Base-by-base conservation (phyloP, 2,888 invertebrate species). In the Caenorhabditis uteleia region DNA sequence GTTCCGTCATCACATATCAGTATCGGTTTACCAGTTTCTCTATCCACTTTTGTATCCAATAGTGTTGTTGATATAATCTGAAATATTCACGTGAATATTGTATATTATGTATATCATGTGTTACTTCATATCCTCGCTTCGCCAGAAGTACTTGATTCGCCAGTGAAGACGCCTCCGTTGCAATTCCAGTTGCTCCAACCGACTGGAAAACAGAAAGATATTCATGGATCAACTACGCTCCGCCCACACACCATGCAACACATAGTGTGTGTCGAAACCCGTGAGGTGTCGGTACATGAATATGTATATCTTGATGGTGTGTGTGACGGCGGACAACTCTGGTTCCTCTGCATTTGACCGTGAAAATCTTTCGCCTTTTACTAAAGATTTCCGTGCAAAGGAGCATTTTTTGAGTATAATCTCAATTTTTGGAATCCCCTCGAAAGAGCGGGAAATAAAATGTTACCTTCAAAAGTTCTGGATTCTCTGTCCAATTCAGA, bases 351-450 rank as follows among this genome's bases (percentile, higher is more conserved):
- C 70, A 71, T 71, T 72, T 65, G 51, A 65, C 65, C 75, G 75
- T 64, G 72, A 71, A 79, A 79, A 75, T 77, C 77, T 75, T 75
- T 77, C 77, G 75, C 77, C 77, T 75, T 77, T 77, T 77, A 77
- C 77, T 78, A 78, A 78, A 78, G 78, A 77, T 78, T 78, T 78
- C 78, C 78, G 78, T 78, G 78, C 75, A 74, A 70, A 65, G 64
- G 57, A n/a, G n/a, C n/a, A n/a, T n/a, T n/a, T n/a, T n/a, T n/a
- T n/a, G n/a, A n/a, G n/a, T n/a, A n/a, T n/a, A n/a, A n/a, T n/a
- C n/a, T n/a, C n/a, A n/a, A n/a, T n/a, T n/a, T n/a, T n/a, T n/a
- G n/a, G n/a, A n/a, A n/a, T n/a, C n/a, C n/a, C n/a, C n/a, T n/a
- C n/a, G n/a, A n/a, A n/a, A n/a, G n/a, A n/a, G n/a, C n/a, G n/a